Evolutionary conservation across 1,140 invertebrate species (phyloP), one percentile per base, ranked within the genome.

Genomic region (Cydia pomonella): DNA sequence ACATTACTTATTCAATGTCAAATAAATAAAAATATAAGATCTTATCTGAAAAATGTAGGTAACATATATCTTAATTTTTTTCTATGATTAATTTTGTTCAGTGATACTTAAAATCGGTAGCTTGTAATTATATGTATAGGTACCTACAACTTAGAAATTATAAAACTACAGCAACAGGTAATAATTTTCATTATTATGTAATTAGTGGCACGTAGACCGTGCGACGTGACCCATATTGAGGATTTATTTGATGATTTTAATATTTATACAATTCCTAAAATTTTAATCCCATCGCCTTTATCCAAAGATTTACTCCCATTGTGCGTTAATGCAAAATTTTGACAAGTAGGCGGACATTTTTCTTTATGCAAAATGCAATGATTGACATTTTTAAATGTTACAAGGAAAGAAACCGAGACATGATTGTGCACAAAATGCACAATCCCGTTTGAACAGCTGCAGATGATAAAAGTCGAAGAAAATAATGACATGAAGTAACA

Each of bases 381-480:
- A 90, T 86, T 90, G 88, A 90, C 88, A 87, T 80, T 79, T n/a
- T 82, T 81, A 47, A 77, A 84, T 80, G 80, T 73, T 73, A 77
- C 81, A 76, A 76, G 72, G 21, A 59, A 59, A 18, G 50, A 12
- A 59, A 59, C 53, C 21, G n/a, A n/a, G 47, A 59, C 3, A 59
- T 69, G 64, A 69, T 38, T n/a, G 12, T 23, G 27, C 13, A 33
- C 27, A 69, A 69, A 69, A 69, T 69, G 64, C 2, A 38, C 64
- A 59, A 59, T 59, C 21, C 18, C 29, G 29, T 69, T 69, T 69
- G 27, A 38, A 10, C 64, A 69, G 64, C 64, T 69, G 64, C n/a
- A 29, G 2, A 33, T 41, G n/a, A 69, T 59, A 23, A 53, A 53
- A 59, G 18, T 23, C 23, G 21, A 3, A 23, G 7, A 23, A 59